These are phyloP conservation scores for Philopotamus ludificatus DNA, from an alignment of 1,140 invertebrate genomes.

Conservation along the genomic window DNA sequence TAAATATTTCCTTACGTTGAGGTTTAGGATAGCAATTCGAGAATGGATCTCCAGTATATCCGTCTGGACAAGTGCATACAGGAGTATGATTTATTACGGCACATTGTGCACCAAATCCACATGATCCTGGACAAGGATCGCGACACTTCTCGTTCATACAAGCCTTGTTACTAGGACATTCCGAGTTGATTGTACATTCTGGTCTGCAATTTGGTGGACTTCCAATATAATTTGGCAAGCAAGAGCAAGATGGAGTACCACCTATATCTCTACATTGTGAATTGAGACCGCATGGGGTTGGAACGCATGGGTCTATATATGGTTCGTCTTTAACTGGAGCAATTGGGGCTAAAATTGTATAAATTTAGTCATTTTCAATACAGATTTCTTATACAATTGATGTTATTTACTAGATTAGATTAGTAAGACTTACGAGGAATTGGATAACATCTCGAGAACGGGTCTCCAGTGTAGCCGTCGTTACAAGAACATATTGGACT, in stretches of 20 bases:
- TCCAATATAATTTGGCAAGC: slow-evolving; percentile 69
- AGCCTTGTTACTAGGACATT: slow-evolving; percentile 69
- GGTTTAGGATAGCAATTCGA: slow-evolving; percentile 54
- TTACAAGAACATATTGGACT: slow-evolving; percentile 63
- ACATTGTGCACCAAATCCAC: slow-evolving; percentile 71
- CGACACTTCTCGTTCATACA: slow-evolving; percentile 70
- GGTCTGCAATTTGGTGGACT: slow-evolving; percentile 69
- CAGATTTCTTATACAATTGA: slow-evolving; percentile 29
- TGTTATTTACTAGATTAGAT: too few species aligned
- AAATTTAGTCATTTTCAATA: slow-evolving; percentile 32
- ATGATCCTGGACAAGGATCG: slow-evolving; percentile 72
- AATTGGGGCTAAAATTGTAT: slow-evolving; percentile 29
- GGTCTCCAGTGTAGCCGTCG: slow-evolving; percentile 66
- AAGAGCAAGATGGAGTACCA: slow-evolving; percentile 68
- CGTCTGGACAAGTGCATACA: slow-evolving; percentile 67
- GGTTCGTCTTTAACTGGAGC: slow-evolving; percentile 51
- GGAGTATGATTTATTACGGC: slow-evolving; percentile 73
- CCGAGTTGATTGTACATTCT: slow-evolving; percentile 70
- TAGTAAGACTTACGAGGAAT: slow-evolving; percentile 43
- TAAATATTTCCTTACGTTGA: slow-evolving; percentile 54
- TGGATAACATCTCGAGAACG: slow-evolving; percentile 61
- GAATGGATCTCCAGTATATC: slow-evolving; percentile 72
- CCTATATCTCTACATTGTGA: slow-evolving; percentile 73
- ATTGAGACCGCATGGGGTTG: slow-evolving; percentile 71
- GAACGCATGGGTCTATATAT: slow-evolving; percentile 64